Evolutionary conservation across 2,797 vertebrate genomes (phyloP).

Genomic region (Alectoris magna): DNA sequence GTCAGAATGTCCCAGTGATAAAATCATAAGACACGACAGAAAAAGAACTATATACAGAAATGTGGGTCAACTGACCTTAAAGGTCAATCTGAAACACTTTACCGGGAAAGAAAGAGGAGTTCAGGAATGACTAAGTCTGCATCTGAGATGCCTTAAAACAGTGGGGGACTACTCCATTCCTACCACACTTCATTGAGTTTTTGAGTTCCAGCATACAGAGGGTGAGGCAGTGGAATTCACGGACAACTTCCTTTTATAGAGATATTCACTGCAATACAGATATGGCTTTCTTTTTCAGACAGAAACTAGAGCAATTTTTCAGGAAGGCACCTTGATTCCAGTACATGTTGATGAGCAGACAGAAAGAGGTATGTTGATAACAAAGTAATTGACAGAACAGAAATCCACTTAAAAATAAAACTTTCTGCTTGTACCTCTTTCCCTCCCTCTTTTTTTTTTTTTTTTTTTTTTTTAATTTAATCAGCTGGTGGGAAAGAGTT

Average conservation of each 20-base stretch:
- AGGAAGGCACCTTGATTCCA: slow-evolving; percentile 1
- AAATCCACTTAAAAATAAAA: slow-evolving; percentile 27
- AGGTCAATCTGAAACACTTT: slow-evolving; percentile 17
- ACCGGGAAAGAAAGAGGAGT: slow-evolving; percentile 4
- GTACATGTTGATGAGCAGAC: not conserved
- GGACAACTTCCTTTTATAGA: slow-evolving; percentile 16
- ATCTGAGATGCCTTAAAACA: slow-evolving; percentile 32
- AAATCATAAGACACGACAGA: slow-evolving; percentile 20
- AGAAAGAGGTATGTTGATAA: not conserved
- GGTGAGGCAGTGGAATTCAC: slow-evolving; percentile 6
- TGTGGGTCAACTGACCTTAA: not conserved
- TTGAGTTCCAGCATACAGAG: slow-evolving; percentile 33
- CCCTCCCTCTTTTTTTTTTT: not conserved
- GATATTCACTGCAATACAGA: not conserved
- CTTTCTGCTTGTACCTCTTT: not conserved
- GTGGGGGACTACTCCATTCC: not conserved
- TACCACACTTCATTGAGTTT: slow-evolving; percentile 39
- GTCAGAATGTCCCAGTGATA: not conserved
- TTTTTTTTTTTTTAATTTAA: not conserved
- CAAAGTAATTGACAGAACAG: not conserved
- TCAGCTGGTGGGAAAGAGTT: not conserved
- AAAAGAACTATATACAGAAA: slow-evolving; percentile 23
- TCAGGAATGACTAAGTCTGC: slow-evolving; percentile 16
- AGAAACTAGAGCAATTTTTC: slow-evolving; percentile 33
- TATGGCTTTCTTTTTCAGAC: slow-evolving; percentile 9